Evolutionary conservation across 2,888 invertebrate species (phyloP), one percentile per base, ranked within the genome.

Genomic region (Oxytorus armatus): DNA sequence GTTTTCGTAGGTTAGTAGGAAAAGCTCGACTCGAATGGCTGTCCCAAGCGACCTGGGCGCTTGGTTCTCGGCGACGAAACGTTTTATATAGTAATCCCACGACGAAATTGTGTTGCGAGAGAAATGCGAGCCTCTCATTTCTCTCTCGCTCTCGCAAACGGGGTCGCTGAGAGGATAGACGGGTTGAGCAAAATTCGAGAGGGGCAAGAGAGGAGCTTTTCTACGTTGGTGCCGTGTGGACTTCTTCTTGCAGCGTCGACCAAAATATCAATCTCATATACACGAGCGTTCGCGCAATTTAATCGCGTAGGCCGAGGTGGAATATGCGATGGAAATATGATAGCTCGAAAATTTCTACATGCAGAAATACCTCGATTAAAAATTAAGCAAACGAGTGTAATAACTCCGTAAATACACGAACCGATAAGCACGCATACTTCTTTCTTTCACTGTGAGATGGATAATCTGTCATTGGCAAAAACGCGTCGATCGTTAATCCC

Each of bases 261-360:
- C 85, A 89, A 91, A 91, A 91, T 91, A 91, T 90, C 88, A 90
- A 90, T 88, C 89, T 89, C 86, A 82, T 81, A 83, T 86, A 70
- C 63, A 36, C 36, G 61, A 53, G 14, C 84, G 85, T 85, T 84
- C 85, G 83, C 86, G 86, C 88, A 86, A 86, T 87, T 87, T 85
- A 83, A 85, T 85, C 82, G 84, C 85, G 85, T 80, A 76, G 84
- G 84, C 74, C 57, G 79, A n/a, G 68, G 75, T 23, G 33, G 61
- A 51, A 36, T 65, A 77, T 59, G 68, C 74, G 69, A 75, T 59
- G 75, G 79, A 82, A 82, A 82, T 65, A 82, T 68, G 82, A 83
- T 80, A 79, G 79, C 75, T 59, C 49, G 25, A 69, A 66, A 76
- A 59, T 63, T 51, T 57, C 14, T 11, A 21, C 14, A 7, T 39